Conservation (phyloP, 2,888 invertebrate genomes). For the Heliconius ethilla region DNA sequence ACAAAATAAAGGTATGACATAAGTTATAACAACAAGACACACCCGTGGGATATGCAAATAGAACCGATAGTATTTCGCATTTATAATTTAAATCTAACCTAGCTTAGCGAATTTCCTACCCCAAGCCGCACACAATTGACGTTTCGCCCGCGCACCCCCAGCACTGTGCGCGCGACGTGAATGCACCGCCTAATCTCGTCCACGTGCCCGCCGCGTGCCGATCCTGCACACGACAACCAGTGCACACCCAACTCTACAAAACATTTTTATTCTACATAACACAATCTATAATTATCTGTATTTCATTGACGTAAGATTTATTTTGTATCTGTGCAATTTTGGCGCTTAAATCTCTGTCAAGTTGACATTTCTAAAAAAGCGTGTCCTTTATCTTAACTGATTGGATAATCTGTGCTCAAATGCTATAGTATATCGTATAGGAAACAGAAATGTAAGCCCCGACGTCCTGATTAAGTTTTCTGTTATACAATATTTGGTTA, state of each 20-base stretch:
- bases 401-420: slow-evolving; percentile 82
- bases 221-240: slow-evolving; percentile 75
- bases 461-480: slow-evolving; percentile 77
- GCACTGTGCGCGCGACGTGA: slow-evolving; percentile 76
- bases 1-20: slow-evolving; percentile 38
- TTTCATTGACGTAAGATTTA: slow-evolving; percentile 51
- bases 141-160: slow-evolving; percentile 68
- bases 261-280: slow-evolving; percentile 46
- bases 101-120: slow-evolving; percentile 77
- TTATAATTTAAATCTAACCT: slow-evolving; percentile 79
- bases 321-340: slow-evolving; percentile 55
- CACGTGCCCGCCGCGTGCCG: slow-evolving; percentile 75
- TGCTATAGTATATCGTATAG: slow-evolving; percentile 78
- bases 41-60: slow-evolving; percentile 81
- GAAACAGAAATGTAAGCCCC: slow-evolving; percentile 78
- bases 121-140: slow-evolving; percentile 75
- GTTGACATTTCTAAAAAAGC: slow-evolving; percentile 65
- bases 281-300: slow-evolving; percentile 53
- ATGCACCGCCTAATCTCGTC: slow-evolving; percentile 74
- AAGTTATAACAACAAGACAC: slow-evolving; percentile 42
- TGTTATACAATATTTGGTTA: slow-evolving; percentile 60
- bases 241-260: slow-evolving; percentile 59
- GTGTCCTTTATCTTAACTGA: slow-evolving; percentile 82
- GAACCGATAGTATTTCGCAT: slow-evolving; percentile 68
- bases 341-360: slow-evolving; percentile 55